Evolutionary conservation across 2,113 vertebrate genomes (phyloP), one percentile per base, ranked within the genome.

Genomic region (Menura novaehollandiae): DNA sequence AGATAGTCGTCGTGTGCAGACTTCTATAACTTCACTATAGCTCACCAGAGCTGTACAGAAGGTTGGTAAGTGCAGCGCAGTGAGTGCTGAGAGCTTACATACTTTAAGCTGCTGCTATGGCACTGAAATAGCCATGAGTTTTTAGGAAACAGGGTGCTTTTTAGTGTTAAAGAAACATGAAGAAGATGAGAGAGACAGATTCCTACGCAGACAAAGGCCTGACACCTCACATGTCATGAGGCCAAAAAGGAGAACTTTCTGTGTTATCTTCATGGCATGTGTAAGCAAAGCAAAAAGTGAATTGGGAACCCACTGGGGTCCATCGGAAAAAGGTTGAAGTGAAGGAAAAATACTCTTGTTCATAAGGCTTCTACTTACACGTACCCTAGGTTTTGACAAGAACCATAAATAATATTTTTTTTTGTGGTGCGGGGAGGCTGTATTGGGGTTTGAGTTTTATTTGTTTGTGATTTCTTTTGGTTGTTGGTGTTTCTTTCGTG

Each of bases 371-470:
- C 17, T 37, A 7, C 9, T 79, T 63, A 14, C 37, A 35, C 13
- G 2, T 37, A 62, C n/a, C 12, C 5, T 41, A 33, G 15, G 24
- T 56, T 75, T 83, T 60, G 11, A 55, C 5, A 32, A 41, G 10
- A 35, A 26, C 2, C 4, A 11, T 37, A n/a, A 46, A 19, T 27
- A n/a, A 20, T 32, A 3, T 18, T 17, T 35, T 64, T 21, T 30
- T 20, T 55, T 8, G 6, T 12, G 2, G 3, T 22, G 6, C 11
- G 35, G 7, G 7, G 18, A 52, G 14, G 14, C 14, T 41, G 4
- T 37, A 2, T 37, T 72, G 15, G 9, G 1, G 11, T 58, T 81
- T 2, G 6, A 15, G 18, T 15, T 73, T 66, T 33, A 14, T 33
- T 33, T 9, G 4, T 37, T 71, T 64, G 49, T 15, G 21, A 27